Conservation (phyloP, 1,140 invertebrate species). For the Diorhabda carinulata region DNA sequence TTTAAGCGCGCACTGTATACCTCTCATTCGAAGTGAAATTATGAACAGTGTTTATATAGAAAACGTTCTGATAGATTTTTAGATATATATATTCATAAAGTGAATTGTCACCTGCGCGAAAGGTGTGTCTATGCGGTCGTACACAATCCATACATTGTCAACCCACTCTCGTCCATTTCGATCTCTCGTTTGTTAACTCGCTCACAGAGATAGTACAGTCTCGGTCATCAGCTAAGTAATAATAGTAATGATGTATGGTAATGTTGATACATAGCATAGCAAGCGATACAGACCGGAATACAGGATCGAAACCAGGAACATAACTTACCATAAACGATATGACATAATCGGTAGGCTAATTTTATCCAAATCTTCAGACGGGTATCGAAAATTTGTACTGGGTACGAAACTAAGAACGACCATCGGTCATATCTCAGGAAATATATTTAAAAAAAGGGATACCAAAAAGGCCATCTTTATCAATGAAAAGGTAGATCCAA, state of each 20-base stretch:
- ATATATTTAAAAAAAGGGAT: no score
- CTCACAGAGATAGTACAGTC: constrained; percentile 17
- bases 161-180: constrained; percentile 16
- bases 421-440: no score
- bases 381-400: no score
- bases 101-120: constrained; percentile 20
- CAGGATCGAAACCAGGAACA: background rate
- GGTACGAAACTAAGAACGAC: no score
- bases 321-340: no score
- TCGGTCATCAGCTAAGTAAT: constrained; percentile 15
- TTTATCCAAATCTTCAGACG: no score
- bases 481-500: no score
- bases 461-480: no score
- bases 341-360: no score
- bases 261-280: constrained; percentile 17
- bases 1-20: no score
- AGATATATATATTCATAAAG: constrained; percentile 19
- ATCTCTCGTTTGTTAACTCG: background rate
- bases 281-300: background rate
- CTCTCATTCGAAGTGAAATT: no score
- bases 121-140: constrained; percentile 18
- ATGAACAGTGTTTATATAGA: no score
- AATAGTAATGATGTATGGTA: constrained; percentile 24
- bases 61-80: background rate
- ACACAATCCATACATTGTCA: constrained; percentile 23